phyloP scores from a whole-genome alignment of 2,888 invertebrate genomes.

The Patella depressa region DNA sequence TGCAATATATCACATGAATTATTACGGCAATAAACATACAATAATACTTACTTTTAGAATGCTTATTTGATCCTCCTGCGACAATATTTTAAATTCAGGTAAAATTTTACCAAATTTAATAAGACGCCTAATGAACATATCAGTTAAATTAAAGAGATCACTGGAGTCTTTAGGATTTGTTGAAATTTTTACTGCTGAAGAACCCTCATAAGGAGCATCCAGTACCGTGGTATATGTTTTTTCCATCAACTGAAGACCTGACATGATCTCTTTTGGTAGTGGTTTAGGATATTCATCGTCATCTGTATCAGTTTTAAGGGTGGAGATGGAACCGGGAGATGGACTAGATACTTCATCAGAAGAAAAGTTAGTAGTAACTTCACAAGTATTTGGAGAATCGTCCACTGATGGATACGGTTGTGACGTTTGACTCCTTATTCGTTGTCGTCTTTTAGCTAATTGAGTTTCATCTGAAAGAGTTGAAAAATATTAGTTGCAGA shows the following conservation, averaged over 20 bases:
- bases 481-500: no score
- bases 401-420: not conserved
- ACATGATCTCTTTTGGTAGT: constrained; percentile 28
- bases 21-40: no score
- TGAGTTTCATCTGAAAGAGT: constrained; percentile 57
- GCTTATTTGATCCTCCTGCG: constrained; percentile 92
- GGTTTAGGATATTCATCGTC: constrained; percentile 31
- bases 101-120: constrained; percentile 76
- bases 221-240: constrained; percentile 42
- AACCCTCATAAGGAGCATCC: constrained; percentile 54
- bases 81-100: constrained; percentile 89
- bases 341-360: constrained; percentile 27
- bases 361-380: constrained; percentile 27
- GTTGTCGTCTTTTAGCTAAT: constrained; percentile 56
- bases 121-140: constrained; percentile 79
- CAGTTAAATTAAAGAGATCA: constrained; percentile 65
- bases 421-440: constrained; percentile 13
- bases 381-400: constrained; percentile 21
- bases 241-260: constrained; percentile 27
- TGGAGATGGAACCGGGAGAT: constrained; percentile 21
- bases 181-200: constrained; percentile 49
- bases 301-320: constrained; percentile 2
- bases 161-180: constrained; percentile 53
- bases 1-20: no score
- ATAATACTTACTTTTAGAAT: constrained; percentile 77